phyloP scores from a whole-genome alignment of 2,113 vertebrate species.

The Dicaeum eximium region DNA sequence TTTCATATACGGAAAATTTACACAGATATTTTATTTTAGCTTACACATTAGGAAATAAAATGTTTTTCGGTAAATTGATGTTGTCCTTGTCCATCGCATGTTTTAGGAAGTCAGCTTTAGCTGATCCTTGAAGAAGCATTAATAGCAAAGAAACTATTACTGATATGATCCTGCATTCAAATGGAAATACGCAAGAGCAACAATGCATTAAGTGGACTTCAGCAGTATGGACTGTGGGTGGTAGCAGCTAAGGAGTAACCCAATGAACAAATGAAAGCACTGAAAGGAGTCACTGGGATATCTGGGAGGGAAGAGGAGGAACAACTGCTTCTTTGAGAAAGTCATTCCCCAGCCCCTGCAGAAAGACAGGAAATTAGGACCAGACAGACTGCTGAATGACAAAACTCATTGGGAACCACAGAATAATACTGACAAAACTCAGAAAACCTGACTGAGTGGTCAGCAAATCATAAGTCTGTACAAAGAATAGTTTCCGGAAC shows the following conservation, averaged over 20 bases:
- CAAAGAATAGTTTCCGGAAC: background rate
- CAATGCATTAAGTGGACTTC: background rate
- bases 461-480: background rate
- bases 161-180: background rate
- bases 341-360: background rate
- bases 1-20: background rate
- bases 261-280: background rate
- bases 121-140: background rate
- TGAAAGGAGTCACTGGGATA: background rate
- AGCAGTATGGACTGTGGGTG: background rate
- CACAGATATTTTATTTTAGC: background rate
- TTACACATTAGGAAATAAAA: background rate
- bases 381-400: background rate
- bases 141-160: background rate
- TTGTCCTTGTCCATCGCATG: background rate
- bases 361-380: background rate
- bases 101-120: background rate
- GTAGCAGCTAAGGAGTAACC: background rate
- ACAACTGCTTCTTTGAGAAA: background rate
- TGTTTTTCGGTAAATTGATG: rapidly evolving
- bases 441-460: background rate
- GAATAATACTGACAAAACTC: background rate
- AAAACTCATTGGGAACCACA: background rate
- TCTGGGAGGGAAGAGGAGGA: background rate
- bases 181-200: background rate